Evolutionary conservation across 2,888 invertebrate species (phyloP), one percentile per base, ranked within the genome.

Genomic region (Congeria kusceri): DNA sequence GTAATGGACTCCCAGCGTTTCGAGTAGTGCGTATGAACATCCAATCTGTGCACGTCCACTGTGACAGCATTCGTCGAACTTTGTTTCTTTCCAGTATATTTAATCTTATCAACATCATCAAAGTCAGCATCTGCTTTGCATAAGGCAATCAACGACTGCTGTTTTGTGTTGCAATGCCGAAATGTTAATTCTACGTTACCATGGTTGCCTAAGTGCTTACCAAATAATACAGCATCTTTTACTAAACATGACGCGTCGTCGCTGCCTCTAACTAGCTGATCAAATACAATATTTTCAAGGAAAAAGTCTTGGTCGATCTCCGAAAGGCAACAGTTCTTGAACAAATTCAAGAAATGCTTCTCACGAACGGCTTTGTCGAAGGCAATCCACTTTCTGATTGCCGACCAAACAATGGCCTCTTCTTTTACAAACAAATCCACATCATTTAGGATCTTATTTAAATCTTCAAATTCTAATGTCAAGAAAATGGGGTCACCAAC

Each of bases 371-470:
- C 25, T 49, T 59, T 13, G 18, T 76, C 75, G 65, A 76, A 72
- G 5, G 65, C 28, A 13, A 80, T 49, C 80, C 80, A 80, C 4
- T 58, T 47, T 28, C 39, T 44, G 20, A 80, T 63, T 28, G 77
- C 63, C 13, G 44, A 39, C 73, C 76, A 80, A 23, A 80, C 66
- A 2, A 39, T 49, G 13, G 69, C 69, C 49, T 80, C 80, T 18
- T 61, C 57, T 13, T 29, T 23, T 3, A 77, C 73, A 23, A 53
- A 44, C 56, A 80, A 66, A 15, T 65, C 44, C 25, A 68, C 69
- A 58, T 80, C 69, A 39, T 61, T 29, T 15, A 80, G 68, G 11
- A 80, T 62, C 3, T 23, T 20, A 1, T 49, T n/a, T 23, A 80
- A 69, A 18, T 80, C 80, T 4, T 74, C 67, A 59, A 66, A 66